Conservation (phyloP, 2,888 invertebrate species). For the Agriopis leucophaearia region DNA sequence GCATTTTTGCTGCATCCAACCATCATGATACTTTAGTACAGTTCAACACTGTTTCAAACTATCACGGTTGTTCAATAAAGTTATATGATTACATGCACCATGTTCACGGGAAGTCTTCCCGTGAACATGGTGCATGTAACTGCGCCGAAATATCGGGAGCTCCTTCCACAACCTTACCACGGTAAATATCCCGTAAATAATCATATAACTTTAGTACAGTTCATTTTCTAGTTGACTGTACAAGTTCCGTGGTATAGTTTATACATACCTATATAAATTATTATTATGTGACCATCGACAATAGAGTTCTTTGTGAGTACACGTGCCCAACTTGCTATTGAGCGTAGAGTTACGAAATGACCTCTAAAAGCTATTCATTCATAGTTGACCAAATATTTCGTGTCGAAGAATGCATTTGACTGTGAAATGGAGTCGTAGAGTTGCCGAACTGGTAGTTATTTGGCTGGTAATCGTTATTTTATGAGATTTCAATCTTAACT, state of each 20-base stretch:
- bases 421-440: conserved; percentile 25
- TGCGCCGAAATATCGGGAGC: too few species aligned
- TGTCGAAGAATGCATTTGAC: conserved; percentile 38
- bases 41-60: too few species aligned
- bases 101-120: too few species aligned
- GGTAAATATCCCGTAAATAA: too few species aligned
- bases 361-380: conserved; percentile 47
- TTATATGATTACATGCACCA: too few species aligned
- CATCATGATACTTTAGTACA: too few species aligned
- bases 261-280: conserved; percentile 13
- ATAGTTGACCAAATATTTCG: conserved; percentile 39
- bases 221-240: background rate
- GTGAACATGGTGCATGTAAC: too few species aligned
- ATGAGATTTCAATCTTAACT: conserved; percentile 12
- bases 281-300: conserved; percentile 57
- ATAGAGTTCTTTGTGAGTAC: conserved; percentile 64
- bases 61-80: too few species aligned
- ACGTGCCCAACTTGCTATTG: conserved; percentile 66
- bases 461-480: conserved; percentile 16
- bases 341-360: conserved; percentile 59
- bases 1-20: too few species aligned
- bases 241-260: conserved; percentile 9
- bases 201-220: too few species aligned
- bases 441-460: conserved; percentile 24
- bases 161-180: too few species aligned